Evolutionary conservation across 2,113 vertebrate genomes (phyloP), one percentile per base, ranked within the genome.

Genomic region (Gavia stellata): DNA sequence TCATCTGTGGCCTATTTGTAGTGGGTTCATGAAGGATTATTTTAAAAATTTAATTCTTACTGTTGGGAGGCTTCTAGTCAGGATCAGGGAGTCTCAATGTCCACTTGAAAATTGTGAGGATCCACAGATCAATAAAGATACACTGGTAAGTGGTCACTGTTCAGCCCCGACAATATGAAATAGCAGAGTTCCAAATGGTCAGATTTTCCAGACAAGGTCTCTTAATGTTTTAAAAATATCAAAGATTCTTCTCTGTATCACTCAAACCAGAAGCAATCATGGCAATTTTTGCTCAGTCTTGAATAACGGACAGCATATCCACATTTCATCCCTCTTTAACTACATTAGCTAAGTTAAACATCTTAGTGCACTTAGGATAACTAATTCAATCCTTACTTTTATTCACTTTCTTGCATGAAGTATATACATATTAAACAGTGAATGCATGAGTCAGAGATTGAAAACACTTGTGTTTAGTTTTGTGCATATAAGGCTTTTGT

Each of bases 91-190:
- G 9, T 45, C 40, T 86, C 38, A 52, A 0, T 53, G 33, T 58
- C 19, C 59, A 29, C 50, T 77, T 70, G 29, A 70, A 88, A 50
- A 74, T 13, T 42, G 36, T 65, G 62, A 73, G 24, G 34, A 73
- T 62, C 58, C 59, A 53, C 18, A 34, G 45, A n/a, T 34, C 29
- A 42, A 29, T 83, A 49, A 73, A 58, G 36, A 21, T 12, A 6
- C 0, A 0, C 31, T 36, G 10, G 10, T 45, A 61, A 34, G 20
- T 45, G 34, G 29, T 68, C 13, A 0, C 50, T 55, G 12, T 61
- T 85, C 31, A 87, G 31, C 21, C 47, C 49, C 4, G 1, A 47
- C 10, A 5, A 62, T 14, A 38, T 3, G 50, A 87, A 45, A 40
- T 4, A 58, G 34, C 19, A 87, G 66, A 82, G 26, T 42, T 79